Base-by-base conservation (phyloP, 2,113 vertebrate species). In the Hippocampus comes region DNA sequence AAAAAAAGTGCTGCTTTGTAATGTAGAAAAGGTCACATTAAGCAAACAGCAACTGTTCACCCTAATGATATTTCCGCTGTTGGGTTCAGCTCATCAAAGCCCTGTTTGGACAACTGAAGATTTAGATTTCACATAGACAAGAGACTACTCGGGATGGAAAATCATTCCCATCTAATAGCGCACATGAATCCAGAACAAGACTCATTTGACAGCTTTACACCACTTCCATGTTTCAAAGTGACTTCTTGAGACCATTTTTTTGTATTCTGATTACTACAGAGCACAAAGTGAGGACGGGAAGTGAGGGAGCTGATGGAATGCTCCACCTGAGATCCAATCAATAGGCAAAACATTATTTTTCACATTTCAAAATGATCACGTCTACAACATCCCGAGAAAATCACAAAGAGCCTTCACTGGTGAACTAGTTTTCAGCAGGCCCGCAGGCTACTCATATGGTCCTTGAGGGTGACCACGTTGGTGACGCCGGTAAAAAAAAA, bases 141-240 rank as follows among this genome's bases (percentile, higher is more conserved):
- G 83, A 82, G 83, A 71, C 75, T 81, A 75, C 86, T 83, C 80
- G 71, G 82, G 79, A 88, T 84, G 86, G 85, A 89, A 87, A 83
- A 87, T 80, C 84, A 86, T 88, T 84, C 85, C 80, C 63, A 3
- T 5, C 83, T 89, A 88, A 90, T 90, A 84, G 84, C 56, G 42
- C 0, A 56, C 84, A 90, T 88, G 83, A 87, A 89, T 90, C 87
- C 43, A 87, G 83, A 87, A 84, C 59, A 61, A 74, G 82, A 74
- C 73, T 66, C 86, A 83, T 81, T 86, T 84, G 83, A 82, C 73
- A 82, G 82, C 84, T 88, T 86, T 77, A 81, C 76, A 85, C 86
- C 80, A 82, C 74, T 73, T 75, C 25, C 5, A 59, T 70, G 74
- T 76, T 80, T 73, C 81, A 83, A 81, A 88, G 70, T 83, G 80